These are phyloP conservation scores for Lasioglossum villosulum DNA, from an alignment of 2,888 invertebrate species.

Conservation along the genomic window DNA sequence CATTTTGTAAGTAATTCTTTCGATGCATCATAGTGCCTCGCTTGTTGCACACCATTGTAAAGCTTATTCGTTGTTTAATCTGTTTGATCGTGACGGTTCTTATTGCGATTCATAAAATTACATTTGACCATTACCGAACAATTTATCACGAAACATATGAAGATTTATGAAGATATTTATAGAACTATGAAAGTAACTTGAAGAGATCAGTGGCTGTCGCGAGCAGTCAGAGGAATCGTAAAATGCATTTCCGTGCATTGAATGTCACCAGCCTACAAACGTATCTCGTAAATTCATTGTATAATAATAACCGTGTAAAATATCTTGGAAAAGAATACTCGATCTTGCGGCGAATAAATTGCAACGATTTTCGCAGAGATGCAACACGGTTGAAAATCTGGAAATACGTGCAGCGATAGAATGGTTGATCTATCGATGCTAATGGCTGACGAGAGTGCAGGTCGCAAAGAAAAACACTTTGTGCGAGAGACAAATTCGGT, in stretches of 20 bases:
- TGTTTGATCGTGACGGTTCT: neutral
- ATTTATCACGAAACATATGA: neutral
- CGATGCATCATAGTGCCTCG: neutral
- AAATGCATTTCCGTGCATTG: neutral
- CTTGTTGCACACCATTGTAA: neutral
- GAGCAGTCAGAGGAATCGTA: neutral
- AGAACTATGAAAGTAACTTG: conserved; percentile 2
- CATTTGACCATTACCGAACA: neutral
- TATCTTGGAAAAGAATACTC: neutral
- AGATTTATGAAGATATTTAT: conserved; percentile 6
- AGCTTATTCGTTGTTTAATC: neutral
- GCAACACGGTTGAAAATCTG: neutral
- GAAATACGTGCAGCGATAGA: neutral
- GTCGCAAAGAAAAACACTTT: neutral
- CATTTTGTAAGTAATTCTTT: neutral
- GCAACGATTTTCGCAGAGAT: neutral
- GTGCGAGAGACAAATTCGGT: neutral
- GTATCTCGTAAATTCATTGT: conserved; percentile 6
- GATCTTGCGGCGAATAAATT: neutral
- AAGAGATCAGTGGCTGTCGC: neutral
- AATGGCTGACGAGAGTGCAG: neutral
- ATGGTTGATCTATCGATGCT: neutral
- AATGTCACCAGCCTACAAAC: neutral
- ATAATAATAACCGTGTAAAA: neutral
- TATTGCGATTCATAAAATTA: neutral